Conservation (phyloP, 2,888 invertebrate species). For the Hirtodrosophila histrioides region DNA sequence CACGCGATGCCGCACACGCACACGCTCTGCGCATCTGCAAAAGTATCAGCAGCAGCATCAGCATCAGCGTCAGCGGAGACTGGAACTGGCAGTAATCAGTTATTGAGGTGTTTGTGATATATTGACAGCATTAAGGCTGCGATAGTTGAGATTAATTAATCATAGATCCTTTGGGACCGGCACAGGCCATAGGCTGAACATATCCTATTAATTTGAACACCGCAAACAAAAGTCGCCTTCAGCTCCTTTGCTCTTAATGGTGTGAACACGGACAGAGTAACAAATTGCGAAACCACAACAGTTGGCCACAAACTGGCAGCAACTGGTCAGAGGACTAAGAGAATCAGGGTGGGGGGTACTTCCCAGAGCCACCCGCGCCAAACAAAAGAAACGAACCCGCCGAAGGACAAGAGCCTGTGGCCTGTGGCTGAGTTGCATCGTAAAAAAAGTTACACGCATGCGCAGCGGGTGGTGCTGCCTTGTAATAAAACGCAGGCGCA, state of each 20-base stretch:
- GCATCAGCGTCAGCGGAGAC: neutral
- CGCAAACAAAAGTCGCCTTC: slow-evolving; percentile 41
- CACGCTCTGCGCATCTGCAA: neutral
- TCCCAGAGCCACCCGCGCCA: slow-evolving; percentile 58
- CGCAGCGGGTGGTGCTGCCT: slow-evolving; percentile 69
- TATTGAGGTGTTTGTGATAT: slow-evolving; percentile 67
- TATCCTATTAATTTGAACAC: slow-evolving; percentile 63
- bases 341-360: neutral
- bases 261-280: slow-evolving; percentile 72
- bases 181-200: slow-evolving; percentile 17
- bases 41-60: too few species aligned
- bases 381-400: slow-evolving; percentile 56
- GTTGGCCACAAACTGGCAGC: slow-evolving; percentile 3
- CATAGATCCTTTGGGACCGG: slow-evolving; percentile 61
- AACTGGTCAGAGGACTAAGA: too few species aligned
- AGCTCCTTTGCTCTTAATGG: slow-evolving; percentile 61
- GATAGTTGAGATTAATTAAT: slow-evolving; percentile 66
- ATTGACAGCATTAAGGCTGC: slow-evolving; percentile 73
- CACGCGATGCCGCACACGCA: slow-evolving; percentile 61
- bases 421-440: slow-evolving; percentile 25
- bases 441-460: slow-evolving; percentile 66
- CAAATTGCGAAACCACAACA: slow-evolving; percentile 63
- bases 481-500: slow-evolving; percentile 60
- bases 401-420: slow-evolving; percentile 57
- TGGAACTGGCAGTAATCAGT: slow-evolving; percentile 49